Evolutionary conservation across 2,113 vertebrate species (phyloP).

Genomic region (Willisornis vidua): DNA sequence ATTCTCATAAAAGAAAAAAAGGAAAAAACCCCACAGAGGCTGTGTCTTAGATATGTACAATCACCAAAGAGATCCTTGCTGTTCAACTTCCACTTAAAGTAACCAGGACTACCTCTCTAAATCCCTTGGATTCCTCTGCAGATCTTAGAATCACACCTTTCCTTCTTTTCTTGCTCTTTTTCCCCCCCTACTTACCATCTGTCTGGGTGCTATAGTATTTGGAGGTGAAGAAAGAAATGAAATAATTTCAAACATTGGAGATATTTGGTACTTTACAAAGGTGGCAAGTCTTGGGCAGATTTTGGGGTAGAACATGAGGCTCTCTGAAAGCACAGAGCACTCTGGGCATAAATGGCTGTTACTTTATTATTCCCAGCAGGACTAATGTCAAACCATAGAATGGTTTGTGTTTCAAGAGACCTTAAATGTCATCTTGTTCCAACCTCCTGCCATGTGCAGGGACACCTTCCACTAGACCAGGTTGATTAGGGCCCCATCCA

Average conservation of each 20-base stretch:
- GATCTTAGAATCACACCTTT: not conserved
- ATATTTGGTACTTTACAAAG: not conserved
- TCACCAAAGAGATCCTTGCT: not conserved
- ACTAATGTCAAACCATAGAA: not conserved
- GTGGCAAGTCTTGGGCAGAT: not conserved
- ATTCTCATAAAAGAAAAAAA: not conserved
- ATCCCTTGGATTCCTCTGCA: not conserved
- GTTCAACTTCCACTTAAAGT: not conserved
- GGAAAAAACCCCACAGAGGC: accelerated
- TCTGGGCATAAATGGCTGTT: not conserved
- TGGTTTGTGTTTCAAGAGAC: not conserved
- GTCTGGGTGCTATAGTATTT: not conserved
- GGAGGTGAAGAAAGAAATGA: not conserved
- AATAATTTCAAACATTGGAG: not conserved
- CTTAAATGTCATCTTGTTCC: not conserved
- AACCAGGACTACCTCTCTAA: not conserved
- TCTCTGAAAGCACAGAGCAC: not conserved
- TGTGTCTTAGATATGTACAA: not conserved
- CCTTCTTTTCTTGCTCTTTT: not conserved
- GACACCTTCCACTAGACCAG: not conserved
- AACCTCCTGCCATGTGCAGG: not conserved
- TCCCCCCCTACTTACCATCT: not conserved
- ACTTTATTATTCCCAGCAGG: not conserved
- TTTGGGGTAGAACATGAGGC: not conserved
- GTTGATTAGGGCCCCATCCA: not conserved